phyloP scores from a whole-genome alignment of 2,113 vertebrate genomes.

The Oryzias curvinotus region DNA sequence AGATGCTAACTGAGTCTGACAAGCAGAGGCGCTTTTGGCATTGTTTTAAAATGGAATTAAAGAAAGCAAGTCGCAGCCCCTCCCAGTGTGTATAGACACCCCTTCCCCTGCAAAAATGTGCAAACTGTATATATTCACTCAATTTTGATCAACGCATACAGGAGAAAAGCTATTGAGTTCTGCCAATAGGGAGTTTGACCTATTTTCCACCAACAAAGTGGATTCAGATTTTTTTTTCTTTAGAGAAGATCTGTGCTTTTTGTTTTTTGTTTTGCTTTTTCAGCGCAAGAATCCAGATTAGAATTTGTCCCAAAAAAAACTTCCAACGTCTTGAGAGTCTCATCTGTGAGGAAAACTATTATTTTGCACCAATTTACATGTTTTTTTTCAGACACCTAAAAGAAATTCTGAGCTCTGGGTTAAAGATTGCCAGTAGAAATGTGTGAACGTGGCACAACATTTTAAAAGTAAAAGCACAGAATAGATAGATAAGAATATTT shows the following conservation, averaged over 20 bases:
- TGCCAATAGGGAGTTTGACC: constrained; percentile 28
- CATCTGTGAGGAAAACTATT: background rate
- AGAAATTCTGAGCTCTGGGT: too few relatives aligned
- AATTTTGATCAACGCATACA: background rate
- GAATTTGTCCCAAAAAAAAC: background rate
- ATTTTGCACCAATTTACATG: background rate
- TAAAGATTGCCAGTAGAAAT: too few relatives aligned
- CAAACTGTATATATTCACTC: background rate
- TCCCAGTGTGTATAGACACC: constrained; percentile 22
- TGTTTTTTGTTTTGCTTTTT: background rate
- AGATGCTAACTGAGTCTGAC: constrained; percentile 69
- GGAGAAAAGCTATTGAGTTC: constrained; percentile 8
- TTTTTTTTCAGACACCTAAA: background rate
- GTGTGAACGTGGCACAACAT: background rate
- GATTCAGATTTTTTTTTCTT: constrained; percentile 15
- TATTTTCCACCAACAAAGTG: constrained; percentile 33
- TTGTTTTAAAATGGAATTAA: constrained; percentile 70
- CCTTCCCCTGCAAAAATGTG: constrained; percentile 2
- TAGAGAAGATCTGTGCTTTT: background rate
- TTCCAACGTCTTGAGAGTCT: constrained; percentile 13
- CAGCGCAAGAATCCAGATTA: background rate
- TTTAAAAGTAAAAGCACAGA: background rate
- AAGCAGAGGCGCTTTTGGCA: constrained; percentile 66
- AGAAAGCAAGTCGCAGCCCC: constrained; percentile 41
- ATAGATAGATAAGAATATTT: background rate